These are phyloP conservation scores for Andrena camellia DNA, from an alignment of 2,888 invertebrate genomes.

Conservation along the genomic window DNA sequence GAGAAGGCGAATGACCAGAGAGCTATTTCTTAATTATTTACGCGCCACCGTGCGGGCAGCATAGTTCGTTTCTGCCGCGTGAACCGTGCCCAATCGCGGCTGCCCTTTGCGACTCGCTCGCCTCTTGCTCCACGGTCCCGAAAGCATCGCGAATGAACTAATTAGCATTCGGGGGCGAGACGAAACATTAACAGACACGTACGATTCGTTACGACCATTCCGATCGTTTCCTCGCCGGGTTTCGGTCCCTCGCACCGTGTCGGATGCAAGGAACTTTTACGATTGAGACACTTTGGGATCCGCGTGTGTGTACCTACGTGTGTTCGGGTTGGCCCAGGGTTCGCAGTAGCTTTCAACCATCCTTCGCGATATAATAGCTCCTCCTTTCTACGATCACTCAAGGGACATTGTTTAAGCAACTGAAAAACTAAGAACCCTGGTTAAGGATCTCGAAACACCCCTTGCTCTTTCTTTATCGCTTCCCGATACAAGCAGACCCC, in stretches of 20 bases:
- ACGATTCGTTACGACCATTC: conserved; percentile 53
- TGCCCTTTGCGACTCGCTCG: conserved; percentile 59
- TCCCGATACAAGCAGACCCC: conserved; percentile 23
- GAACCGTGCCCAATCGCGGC: conserved; percentile 68
- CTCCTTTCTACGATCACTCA: not conserved
- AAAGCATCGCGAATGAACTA: conserved; percentile 64
- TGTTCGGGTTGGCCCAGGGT: not conserved
- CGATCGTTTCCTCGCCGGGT: conserved; percentile 15
- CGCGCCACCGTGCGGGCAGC: conserved; percentile 67
- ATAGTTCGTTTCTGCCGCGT: conserved; percentile 66
- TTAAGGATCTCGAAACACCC: conserved; percentile 11
- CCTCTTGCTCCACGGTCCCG: conserved; percentile 51
- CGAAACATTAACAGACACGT: conserved; percentile 52
- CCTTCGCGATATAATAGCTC: not conserved
- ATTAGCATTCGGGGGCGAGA: conserved; percentile 72
- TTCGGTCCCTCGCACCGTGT: not conserved
- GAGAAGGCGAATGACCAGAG: conserved; percentile 19
- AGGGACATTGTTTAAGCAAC: not conserved
- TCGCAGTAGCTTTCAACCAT: not conserved
- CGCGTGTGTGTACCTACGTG: not conserved
- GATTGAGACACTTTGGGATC: conserved; percentile 23
- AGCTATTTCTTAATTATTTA: conserved; percentile 78
- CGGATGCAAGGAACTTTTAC: not conserved
- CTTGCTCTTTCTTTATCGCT: conserved; percentile 36
- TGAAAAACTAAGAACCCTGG: conserved; percentile 2